Evolutionary conservation across 2,888 invertebrate species (phyloP), one percentile per base, ranked within the genome.

Genomic region (Prosapia bicincta): DNA sequence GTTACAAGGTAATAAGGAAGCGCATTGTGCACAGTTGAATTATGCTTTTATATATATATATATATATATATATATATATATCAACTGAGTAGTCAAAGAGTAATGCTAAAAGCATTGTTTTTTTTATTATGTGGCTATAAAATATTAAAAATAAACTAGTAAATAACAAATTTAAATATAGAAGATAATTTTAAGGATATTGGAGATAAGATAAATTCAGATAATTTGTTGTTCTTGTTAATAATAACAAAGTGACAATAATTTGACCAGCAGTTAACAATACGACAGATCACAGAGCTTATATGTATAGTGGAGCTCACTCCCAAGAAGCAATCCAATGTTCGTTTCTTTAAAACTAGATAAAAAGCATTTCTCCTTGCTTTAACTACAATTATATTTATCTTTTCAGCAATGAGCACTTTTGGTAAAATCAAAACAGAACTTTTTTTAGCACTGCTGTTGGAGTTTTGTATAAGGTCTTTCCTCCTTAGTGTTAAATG

Each of bases 271-370:
- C 54, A n/a, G 3, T 20, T 20, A 54, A 54, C 54, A 54, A 54
- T 32, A 67, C 71, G 67, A 75, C 77, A 79, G 79, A 79, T 79
- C 79, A 80, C 78, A 79, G 79, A 80, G 78, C 77, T 77, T 79
- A 78, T 77, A 78, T 76, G 69, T 76, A 76, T 76, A 76, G 76
- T 77, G 77, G 77, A 78, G 77, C 78, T 77, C 78, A 71, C 77
- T 74, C 78, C 54, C 74, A 75, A 77, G 70, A 74, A 77, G 76
- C 76, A 32, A 76, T 32, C 76, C 72, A 71, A 75, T 71, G 71
- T 74, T 77, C 75, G 68, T 72, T 74, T 79, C 77, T 71, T 77
- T 72, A 74, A 76, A 78, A 76, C 78, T 79, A 79, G 75, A 75
- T 76, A 72, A 79, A 71, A 79, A 79, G 79, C 79, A 78, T 69